Evolutionary conservation across 2,113 vertebrate species (phyloP), one percentile per base, ranked within the genome.

Genomic region (Salvator merianae): DNA sequence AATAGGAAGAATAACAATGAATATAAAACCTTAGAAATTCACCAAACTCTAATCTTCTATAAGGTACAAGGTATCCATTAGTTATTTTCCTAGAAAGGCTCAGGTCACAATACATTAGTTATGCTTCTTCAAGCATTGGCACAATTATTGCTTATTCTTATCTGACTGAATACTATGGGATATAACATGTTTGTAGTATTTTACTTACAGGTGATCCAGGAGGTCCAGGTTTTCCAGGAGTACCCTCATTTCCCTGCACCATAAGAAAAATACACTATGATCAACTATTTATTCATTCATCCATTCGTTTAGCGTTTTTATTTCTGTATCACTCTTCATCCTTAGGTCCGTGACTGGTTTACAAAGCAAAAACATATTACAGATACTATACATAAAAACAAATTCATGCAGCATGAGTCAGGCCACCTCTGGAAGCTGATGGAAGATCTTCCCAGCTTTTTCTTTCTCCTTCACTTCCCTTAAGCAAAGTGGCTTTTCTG

Each of bases 191-290:
- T 79, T 72, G 30, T 22, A 63, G 0, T 1, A 87, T 86, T 89
- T 74, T 66, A 96, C 96, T 97, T 93, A 97, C 96, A 87, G 96
- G 95, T 28, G 95, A 96, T 47, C 98, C 98, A 80, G 95, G 94
- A 50, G 97, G 96, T 91, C 98, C 98, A 80, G 97, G 97, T 85
- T 92, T 96, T 71, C 99, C 99, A 80, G 96, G 91, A 69, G 95
- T 89, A 16, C 99, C 99, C 88, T 99, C 97, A 30, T 86, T 97
- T 83, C 99, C 99, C 99, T 99, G 93, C n/a, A 90, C 83, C 3
- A 89, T 87, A 77, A 91, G 77, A 90, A 94, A 36, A 93, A 87
- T 30, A 16, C 5, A 80, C 80, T 24, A 3, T 50, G 59, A 65
- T 65, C 24, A 32, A 5, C 30, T 24, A 24, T 70, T 70, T n/a